A percentile compares a stretch with the other conserved stretches of the same genome.
These are phyloP conservation scores for Aleiodes alternator DNA, from an alignment of 2,888 invertebrate genomes.

Conservation along the genomic window DNA sequence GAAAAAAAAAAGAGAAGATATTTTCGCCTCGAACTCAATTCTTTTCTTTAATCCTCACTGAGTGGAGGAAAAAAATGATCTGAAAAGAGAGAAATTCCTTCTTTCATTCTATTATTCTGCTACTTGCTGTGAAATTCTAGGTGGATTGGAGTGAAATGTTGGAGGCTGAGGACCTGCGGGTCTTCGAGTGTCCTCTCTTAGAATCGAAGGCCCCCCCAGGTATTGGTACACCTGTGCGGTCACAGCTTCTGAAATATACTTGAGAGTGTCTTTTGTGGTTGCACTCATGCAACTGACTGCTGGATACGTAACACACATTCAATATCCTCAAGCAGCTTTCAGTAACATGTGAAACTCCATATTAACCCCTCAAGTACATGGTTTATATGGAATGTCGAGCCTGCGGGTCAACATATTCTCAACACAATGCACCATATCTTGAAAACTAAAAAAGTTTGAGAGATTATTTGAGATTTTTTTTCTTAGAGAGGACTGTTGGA, in stretches of 20 bases:
- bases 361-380: background rate
- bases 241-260: conserved; percentile 28
- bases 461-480: too few relatives aligned
- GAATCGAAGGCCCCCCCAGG: conserved; percentile 21
- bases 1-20: background rate
- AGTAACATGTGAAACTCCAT: background rate
- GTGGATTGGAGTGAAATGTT: conserved; percentile 30
- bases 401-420: too few relatives aligned
- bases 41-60: background rate
- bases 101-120: background rate
- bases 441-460: too few relatives aligned
- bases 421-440: too few relatives aligned
- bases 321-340: conserved; percentile 23
- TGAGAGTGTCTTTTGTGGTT: conserved; percentile 9
- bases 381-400: too few relatives aligned
- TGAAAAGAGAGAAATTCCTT: conserved; percentile 7
- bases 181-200: conserved; percentile 30
- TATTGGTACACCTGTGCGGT: conserved; percentile 33
- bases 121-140: background rate
- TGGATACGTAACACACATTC: conserved; percentile 10
- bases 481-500: too few relatives aligned
- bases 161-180: conserved; percentile 47
- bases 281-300: conserved; percentile 3
- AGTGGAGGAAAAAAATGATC: background rate
- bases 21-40: conserved; percentile 16